Conservation (phyloP, 2,113 vertebrate species). For the Rhabdomys dilectus region DNA sequence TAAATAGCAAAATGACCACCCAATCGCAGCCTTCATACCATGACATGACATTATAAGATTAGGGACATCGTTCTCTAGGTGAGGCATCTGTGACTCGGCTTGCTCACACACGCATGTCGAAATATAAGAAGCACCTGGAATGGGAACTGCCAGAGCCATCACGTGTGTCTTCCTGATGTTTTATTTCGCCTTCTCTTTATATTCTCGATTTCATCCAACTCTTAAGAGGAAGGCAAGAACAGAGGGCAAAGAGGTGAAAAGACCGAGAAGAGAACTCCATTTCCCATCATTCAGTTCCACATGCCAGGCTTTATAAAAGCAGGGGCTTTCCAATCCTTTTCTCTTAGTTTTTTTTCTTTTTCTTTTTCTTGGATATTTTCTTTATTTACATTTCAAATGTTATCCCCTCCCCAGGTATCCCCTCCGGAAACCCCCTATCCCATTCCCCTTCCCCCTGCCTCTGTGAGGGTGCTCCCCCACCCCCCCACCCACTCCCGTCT, state of each 20-base stretch:
- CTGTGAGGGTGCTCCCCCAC: too few relatives aligned
- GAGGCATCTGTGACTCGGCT: neutral
- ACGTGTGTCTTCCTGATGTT: neutral
- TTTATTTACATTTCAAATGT: too few relatives aligned
- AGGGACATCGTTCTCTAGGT: neutral
- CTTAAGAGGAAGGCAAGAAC: slow-evolving; percentile 26
- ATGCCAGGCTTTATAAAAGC: neutral
- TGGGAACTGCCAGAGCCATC: slow-evolving; percentile 3
- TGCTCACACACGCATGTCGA: neutral
- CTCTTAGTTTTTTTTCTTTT: too few relatives aligned
- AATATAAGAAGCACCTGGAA: neutral
- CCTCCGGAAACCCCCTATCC: too few relatives aligned
- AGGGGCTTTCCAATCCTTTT: neutral
- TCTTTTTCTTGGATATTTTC: too few relatives aligned
- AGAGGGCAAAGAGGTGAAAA: neutral
- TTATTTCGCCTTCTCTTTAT: neutral
- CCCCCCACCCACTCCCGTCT: too few relatives aligned
- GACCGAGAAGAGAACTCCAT: neutral
- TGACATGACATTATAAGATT: neutral
- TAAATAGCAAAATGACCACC: neutral
- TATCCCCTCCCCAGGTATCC: too few relatives aligned
- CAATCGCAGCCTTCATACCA: neutral
- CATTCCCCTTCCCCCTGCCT: too few relatives aligned
- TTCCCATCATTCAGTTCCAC: neutral
- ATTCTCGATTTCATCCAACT: slow-evolving; percentile 18